Evolutionary conservation across 2,888 invertebrate species (phyloP).

Genomic region (Aphodius granarius): DNA sequence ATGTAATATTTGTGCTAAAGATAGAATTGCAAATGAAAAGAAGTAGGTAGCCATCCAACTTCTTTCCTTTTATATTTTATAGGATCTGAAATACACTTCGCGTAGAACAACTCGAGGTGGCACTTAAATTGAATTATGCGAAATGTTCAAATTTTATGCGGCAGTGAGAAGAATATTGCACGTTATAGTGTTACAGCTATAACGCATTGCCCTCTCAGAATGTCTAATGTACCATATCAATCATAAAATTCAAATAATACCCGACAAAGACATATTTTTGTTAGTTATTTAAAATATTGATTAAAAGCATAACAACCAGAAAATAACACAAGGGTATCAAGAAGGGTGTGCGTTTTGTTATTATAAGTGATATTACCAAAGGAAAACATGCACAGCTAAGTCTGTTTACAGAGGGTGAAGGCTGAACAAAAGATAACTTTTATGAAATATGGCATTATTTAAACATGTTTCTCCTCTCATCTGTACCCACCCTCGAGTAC

Average conservation of each 20-base stretch:
- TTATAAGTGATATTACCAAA: conserved; percentile 45
- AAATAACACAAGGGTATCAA: neutral
- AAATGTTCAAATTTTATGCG: conserved; percentile 36
- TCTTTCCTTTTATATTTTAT: no score
- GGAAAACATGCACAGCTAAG: conserved; percentile 47
- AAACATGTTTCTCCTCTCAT: conserved; percentile 42
- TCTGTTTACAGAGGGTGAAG: conserved; percentile 45
- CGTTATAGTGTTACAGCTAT: conserved; percentile 39
- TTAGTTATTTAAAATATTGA: neutral
- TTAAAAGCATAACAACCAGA: neutral
- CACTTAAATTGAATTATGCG: conserved; percentile 34
- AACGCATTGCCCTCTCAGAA: conserved; percentile 37
- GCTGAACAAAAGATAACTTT: conserved; percentile 46
- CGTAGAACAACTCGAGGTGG: conserved; percentile 24
- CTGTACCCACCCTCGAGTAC: conserved; percentile 13
- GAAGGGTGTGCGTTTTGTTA: conserved; percentile 30
- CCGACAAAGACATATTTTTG: neutral
- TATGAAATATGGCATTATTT: conserved; percentile 44
- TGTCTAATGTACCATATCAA: conserved; percentile 37
- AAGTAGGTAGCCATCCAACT: no score
- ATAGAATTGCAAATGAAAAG: no score
- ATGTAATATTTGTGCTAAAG: no score
- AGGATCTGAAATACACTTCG: neutral
- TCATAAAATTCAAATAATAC: no score
- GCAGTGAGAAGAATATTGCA: conserved; percentile 36